Evolutionary conservation across 2,797 vertebrate genomes (phyloP).

Genomic region (Diglossa cyanea): DNA sequence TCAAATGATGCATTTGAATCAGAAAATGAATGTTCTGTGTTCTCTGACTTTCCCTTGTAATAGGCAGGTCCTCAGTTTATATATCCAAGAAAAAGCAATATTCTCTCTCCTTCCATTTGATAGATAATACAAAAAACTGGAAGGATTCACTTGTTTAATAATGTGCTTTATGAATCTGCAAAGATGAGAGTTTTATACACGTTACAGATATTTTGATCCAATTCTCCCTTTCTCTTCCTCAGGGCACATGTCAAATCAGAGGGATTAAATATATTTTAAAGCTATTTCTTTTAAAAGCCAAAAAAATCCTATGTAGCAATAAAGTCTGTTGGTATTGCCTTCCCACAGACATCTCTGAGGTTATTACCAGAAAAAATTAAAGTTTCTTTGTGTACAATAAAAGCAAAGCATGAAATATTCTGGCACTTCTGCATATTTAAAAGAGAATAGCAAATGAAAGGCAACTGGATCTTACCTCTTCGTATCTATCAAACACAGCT

Average conservation of each 20-base stretch:
- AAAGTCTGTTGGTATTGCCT: neutral
- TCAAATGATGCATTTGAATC: neutral
- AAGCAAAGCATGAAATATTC: neutral
- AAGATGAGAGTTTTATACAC: neutral
- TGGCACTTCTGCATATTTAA: neutral
- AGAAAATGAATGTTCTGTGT: neutral
- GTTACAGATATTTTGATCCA: neutral
- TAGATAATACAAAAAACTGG: neutral
- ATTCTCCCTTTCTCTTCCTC: neutral
- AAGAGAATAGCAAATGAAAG: slow-evolving; percentile 37
- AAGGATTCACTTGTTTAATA: neutral
- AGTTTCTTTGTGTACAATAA: neutral
- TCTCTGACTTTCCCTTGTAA: neutral
- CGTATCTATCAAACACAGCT: slow-evolving; percentile 91
- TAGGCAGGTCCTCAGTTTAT: neutral
- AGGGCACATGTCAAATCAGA: neutral
- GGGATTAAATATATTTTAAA: neutral
- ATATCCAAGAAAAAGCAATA: neutral
- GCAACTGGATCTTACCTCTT: slow-evolving; percentile 86
- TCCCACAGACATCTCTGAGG: neutral
- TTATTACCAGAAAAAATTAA: neutral
- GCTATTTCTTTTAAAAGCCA: neutral
- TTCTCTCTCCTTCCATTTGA: neutral
- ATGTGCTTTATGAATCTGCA: neutral
- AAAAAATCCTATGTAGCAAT: neutral